Evolutionary conservation across 2,797 vertebrate species (phyloP), one percentile per base, ranked within the genome.

Genomic region (Pseudotriccus pelzelni): DNA sequence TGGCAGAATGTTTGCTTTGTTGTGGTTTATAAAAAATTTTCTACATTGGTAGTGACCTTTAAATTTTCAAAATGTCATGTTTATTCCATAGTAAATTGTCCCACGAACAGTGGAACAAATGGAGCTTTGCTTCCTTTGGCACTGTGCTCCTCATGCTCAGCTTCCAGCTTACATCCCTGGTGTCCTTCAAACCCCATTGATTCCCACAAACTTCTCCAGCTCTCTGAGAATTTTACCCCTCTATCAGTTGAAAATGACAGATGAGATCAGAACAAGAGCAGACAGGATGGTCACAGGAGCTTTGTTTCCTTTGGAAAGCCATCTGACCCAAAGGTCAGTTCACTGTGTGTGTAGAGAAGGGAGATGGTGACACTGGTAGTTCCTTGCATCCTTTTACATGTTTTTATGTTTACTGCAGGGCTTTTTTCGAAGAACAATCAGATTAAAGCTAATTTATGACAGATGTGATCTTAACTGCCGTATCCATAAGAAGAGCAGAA

Each of bases 401-500:
- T 25, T 64, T 50, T 67, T 62, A 5, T 93, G 72, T 64, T 82
- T 70, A 8, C 70, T 92, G 1, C 90, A 99, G 99, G 99, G 99
- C 41, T 99, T 99, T 96, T 99, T 99, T 96, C 98, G 99, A 55
- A 98, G 99, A 87, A 99, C 99, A 15, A 99, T 99, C 97, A 97
- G 99, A 86, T 97, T 99, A 97, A 99, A 99, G 98, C 97, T 99
- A 66, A 99, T 99, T 47, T 99, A 99, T 30, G 99, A 99, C 96
- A 98, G 99, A 87, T 99, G 99, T 93, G 99, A 99, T 53, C 99
- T 99, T 32, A 99, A 99, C 96, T 99, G 99, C 97, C 99, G 99
- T 55, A 99, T 99, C 97, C 99, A 99, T 97, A 99, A 99, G 97
- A 99, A 99, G 91, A 99, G 99, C 84, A 98, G 99, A 88, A 99